Conservation (phyloP, 2,888 invertebrate species). For the Lasioglossum figueresi region DNA sequence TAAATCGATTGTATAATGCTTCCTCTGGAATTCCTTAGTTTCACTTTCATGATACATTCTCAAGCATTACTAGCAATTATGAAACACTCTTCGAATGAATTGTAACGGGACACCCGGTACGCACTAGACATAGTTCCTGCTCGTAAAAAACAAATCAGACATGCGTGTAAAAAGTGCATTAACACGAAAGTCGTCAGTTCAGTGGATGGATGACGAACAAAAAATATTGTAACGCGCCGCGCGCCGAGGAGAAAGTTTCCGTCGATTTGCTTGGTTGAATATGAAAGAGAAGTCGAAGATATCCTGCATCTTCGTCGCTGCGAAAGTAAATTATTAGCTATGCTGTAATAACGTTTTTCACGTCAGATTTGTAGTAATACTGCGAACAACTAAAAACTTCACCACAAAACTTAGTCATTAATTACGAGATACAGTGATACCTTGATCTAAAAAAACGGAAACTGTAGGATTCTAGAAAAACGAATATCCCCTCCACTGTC, state of each 20-base stretch:
- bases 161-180: constrained; percentile 25
- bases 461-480: too few species aligned
- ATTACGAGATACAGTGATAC: not conserved
- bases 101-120: not conserved
- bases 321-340: not conserved
- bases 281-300: constrained; percentile 45
- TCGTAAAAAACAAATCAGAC: constrained; percentile 1
- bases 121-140: not conserved
- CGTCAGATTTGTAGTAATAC: not conserved
- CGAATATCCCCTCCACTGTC: too few species aligned
- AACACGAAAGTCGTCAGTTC: constrained; percentile 42
- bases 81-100: constrained; percentile 5
- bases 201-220: constrained; percentile 40
- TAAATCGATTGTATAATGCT: not conserved
- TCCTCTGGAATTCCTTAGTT: not conserved
- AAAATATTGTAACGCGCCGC: constrained; percentile 36
- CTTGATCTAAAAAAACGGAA: too few species aligned
- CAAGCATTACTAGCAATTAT: not conserved
- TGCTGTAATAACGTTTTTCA: not conserved
- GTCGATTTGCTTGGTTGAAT: constrained; percentile 47
- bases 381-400: not conserved
- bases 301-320: constrained; percentile 13
- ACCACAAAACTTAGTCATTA: not conserved
- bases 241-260: constrained; percentile 60
- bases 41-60: not conserved